Evolutionary conservation across 2,113 vertebrate genomes (phyloP).

Genomic region (Hemicordylus capensis): DNA sequence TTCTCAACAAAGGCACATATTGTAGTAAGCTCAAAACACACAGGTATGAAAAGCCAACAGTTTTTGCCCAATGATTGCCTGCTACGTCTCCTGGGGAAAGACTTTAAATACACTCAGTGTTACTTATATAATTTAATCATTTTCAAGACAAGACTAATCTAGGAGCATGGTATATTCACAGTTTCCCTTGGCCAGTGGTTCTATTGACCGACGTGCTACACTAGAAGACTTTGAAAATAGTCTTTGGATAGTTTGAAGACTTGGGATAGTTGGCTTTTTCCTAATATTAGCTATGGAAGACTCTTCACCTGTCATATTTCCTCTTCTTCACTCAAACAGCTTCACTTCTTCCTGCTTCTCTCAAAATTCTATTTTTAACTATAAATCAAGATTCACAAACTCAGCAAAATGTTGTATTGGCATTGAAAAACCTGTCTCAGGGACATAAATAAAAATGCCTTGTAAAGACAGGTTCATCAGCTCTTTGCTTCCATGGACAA

Average conservation of each 20-base stretch:
- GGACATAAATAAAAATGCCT: not conserved
- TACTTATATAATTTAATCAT: not conserved
- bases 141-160: not conserved
- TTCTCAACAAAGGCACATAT: not conserved
- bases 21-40: not conserved
- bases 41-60: not conserved
- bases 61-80: not conserved
- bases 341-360: not conserved
- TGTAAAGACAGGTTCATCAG: too few relatives aligned
- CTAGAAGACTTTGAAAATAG: not conserved
- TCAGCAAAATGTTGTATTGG: conserved; percentile 15
- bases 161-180: not conserved
- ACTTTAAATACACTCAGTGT: not conserved
- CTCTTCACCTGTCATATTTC: conserved; percentile 10
- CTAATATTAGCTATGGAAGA: conserved; percentile 23
- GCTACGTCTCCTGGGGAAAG: not conserved
- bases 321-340: not conserved
- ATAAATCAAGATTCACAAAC: not conserved
- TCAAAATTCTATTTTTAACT: not conserved
- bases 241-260: too few relatives aligned
- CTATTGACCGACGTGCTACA: not conserved
- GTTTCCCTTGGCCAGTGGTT: not conserved
- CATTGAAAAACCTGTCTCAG: not conserved
- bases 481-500: not conserved
- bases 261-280: not conserved